Evolutionary conservation across 2,888 invertebrate species (phyloP).

Genomic region (Alsophila aescularia): DNA sequence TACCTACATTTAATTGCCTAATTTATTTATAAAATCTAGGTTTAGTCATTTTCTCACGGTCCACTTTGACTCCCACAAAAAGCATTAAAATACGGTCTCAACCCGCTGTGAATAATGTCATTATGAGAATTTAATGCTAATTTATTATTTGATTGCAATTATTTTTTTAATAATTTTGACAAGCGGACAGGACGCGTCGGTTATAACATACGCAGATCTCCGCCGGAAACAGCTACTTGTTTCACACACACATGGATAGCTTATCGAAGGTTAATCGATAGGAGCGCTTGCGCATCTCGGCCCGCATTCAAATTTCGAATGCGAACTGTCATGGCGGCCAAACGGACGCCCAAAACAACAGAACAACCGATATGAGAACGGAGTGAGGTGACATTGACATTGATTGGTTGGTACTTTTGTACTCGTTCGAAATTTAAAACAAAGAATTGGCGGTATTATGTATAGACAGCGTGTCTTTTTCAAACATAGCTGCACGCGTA

Average conservation of each 20-base stretch:
- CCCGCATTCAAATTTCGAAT: constrained; percentile 80
- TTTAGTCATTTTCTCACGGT: constrained; percentile 32
- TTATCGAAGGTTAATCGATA: constrained; percentile 77
- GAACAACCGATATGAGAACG: constrained; percentile 56
- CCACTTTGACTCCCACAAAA: constrained; percentile 24
- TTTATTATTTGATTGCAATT: constrained; percentile 39
- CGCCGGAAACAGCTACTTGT: constrained; percentile 67
- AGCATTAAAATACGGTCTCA: constrained; percentile 24
- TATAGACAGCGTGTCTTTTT: constrained; percentile 21
- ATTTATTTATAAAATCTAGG: constrained; percentile 13
- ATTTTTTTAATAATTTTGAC: constrained; percentile 39
- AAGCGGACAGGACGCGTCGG: constrained; percentile 55
- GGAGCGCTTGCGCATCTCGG: constrained; percentile 74
- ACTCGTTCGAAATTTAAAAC: constrained; percentile 51
- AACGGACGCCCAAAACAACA: constrained; percentile 60
- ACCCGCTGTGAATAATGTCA: constrained; percentile 31
- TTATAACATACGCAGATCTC: constrained; percentile 53
- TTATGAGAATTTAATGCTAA: constrained; percentile 37
- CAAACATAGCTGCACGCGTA: constrained; percentile 28
- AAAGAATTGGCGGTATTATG: constrained; percentile 42
- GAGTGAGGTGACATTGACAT: constrained; percentile 70
- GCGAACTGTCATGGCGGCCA: constrained; percentile 74
- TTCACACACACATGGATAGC: constrained; percentile 53
- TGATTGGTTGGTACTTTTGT: constrained; percentile 62
- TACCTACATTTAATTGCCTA: constrained; percentile 4